Evolutionary conservation across 2,888 invertebrate genomes (phyloP), one percentile per base, ranked within the genome.

Genomic region (Latrodectus hesperus): DNA sequence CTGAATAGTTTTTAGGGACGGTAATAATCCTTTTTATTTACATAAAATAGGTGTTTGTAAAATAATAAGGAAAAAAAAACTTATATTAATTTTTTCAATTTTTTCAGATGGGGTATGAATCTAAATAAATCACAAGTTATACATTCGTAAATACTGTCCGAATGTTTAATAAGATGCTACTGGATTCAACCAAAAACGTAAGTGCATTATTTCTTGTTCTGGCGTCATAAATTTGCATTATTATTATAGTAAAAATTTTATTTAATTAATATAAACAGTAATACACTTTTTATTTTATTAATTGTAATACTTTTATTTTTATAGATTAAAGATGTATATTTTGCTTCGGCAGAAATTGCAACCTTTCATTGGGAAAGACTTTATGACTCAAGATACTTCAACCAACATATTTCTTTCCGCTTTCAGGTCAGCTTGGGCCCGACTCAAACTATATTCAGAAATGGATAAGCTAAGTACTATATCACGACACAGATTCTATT

Each of bases 381-480:
- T 74, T 51, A 14, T 73, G 9, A 11, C 10, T 0, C 73, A 84
- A 22, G 78, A 68, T n/a, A 67, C 9, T 16, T 9, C 38, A 8
- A 78, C 84, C 0, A 84, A 84, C 55, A 67, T 84, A 14, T 84
- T 73, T 38, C 6, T 84, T 12, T 78, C 78, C 16, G 78, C 78
- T 9, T 78, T 84, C 51, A 84, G 78, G 3, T 78, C 84, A 5
- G 51, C 67, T 10, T 51, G 55, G 38, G 55, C 84, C 5, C 22
- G 78, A 14, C 49, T 78, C 4, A 68, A 74, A 53, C 26, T 65
- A 10, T 81, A 74, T 53, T 9, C 11, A 11, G 81, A 67, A 53
- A 17, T 72, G 64, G 60, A 67, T 10, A 81, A 81, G 26, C 26
- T 74, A 51, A 73, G 53, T 81, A 4, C 16, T 73, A n/a, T 81